Base-by-base conservation (phyloP, 2,797 vertebrate genomes). In the Dicrostonyx torquatus region DNA sequence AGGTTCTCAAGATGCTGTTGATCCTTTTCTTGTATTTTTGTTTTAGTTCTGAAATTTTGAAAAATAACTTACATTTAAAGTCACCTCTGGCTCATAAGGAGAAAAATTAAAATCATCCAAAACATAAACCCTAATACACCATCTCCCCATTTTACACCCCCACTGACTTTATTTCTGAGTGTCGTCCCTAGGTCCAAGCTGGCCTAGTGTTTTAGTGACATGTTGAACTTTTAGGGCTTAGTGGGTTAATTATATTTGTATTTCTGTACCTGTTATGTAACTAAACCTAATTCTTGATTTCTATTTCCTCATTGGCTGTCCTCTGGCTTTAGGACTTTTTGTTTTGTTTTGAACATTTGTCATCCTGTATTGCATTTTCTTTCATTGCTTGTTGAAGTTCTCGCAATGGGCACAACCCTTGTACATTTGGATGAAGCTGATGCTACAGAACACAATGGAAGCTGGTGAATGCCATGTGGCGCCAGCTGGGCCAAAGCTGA, bases 31-130 rank as follows among this genome's bases (percentile, higher is more conserved):
- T 64, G n/a, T 1, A 1, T 68, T 62, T 66, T 90, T 93, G n/a
- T 87, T 89, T 89, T 68, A 82, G 40, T 87, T 96, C 88, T 92
- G 37, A 94, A 73, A 86, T 94, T 86, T 96, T 85, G 73, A 72
- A 92, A 55, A 90, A 5, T 93, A 68, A 72, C 58, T 83, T 83
- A 83, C 5, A 55, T 82, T 94, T 70, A 50, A 3, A 90, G 53
- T 88, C 62, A 70, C 48, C 53, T 62, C 11, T 87, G 53, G 53
- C 53, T 89, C 22, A 43, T 80, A 55, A 77, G 40, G 70, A 8
- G 55, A 43, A 91, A 95, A 82, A 45, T 13, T 37, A 76, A 93
- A 91, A 34, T 64, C 20, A 66, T 58, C 45, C 37, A 14, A 70
- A 86, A 45, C 62, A n/a, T 4, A 64, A 14, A 70, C 0, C 6